Conservation (phyloP, 2,888 invertebrate species). For the Cryptocheilus praepositus region DNA sequence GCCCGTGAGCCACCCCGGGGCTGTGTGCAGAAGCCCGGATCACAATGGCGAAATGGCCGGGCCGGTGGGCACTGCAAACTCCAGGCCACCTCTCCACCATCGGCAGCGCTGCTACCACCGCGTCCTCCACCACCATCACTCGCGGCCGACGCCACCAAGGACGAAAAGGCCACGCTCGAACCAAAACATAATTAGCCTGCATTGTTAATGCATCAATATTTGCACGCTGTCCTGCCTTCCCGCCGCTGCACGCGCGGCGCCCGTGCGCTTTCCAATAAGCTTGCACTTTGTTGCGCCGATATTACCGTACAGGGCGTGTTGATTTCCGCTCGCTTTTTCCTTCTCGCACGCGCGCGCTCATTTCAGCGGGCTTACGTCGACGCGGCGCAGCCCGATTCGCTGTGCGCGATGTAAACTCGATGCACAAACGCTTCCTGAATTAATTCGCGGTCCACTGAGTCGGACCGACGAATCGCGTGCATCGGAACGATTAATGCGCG, state of each 20-base stretch:
- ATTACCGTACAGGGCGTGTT: slow-evolving; percentile 55
- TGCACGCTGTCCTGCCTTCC: slow-evolving; percentile 70
- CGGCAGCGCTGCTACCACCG: slow-evolving; percentile 17
- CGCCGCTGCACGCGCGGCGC: slow-evolving; percentile 41
- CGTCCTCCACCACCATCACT: slow-evolving; percentile 17
- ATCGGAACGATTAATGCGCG: slow-evolving; percentile 41
- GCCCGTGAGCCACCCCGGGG: slow-evolving; percentile 63
- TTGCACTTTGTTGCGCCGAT: slow-evolving; percentile 61
- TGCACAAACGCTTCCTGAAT: slow-evolving; percentile 50
- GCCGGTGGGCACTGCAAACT: slow-evolving; percentile 65
- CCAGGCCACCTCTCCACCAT: slow-evolving; percentile 17
- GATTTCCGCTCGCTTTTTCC: slow-evolving; percentile 37
- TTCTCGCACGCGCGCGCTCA: slow-evolving; percentile 24
- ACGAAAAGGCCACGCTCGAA: slow-evolving; percentile 54
- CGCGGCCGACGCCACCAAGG: slow-evolving; percentile 32
- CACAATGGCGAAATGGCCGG: slow-evolving; percentile 72
- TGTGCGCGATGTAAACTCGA: slow-evolving; percentile 47
- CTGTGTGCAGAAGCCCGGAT: slow-evolving; percentile 71
- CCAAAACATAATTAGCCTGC: slow-evolving; percentile 75
- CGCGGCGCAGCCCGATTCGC: slow-evolving; percentile 18
- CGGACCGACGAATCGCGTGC: slow-evolving; percentile 32
- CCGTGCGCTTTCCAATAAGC: slow-evolving; percentile 59
- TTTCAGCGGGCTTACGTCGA: slow-evolving; percentile 25
- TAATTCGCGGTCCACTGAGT: slow-evolving; percentile 34
- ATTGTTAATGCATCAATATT: slow-evolving; percentile 75